Conservation (phyloP, 2,888 invertebrate species). For the Acanthoscelides obtectus region DNA sequence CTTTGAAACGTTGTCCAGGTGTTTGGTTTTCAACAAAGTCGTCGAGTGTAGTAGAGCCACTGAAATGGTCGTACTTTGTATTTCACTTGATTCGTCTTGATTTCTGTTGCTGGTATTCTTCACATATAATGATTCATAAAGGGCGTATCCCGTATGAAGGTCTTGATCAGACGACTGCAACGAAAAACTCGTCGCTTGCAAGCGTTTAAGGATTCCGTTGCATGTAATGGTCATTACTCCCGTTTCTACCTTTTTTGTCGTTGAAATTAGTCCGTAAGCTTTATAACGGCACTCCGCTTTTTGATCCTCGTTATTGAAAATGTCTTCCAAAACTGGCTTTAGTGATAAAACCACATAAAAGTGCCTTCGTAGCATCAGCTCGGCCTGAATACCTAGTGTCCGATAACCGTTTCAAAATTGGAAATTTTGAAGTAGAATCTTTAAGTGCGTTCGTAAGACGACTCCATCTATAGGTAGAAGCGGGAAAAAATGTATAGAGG, state of each 20-base stretch:
- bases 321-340: conserved; percentile 6
- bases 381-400: conserved; percentile 18
- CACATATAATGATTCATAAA: conserved; percentile 22
- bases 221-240: conserved; percentile 3
- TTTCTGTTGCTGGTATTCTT: too few species aligned
- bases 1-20: conserved; percentile 2
- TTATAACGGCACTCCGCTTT: conserved; percentile 18
- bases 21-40: too few species aligned
- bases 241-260: conserved; percentile 25
- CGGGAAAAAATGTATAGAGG: conserved; percentile 27
- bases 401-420: too few species aligned
- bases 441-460: conserved; percentile 14
- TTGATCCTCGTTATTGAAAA: too few species aligned
- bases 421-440: background rate
- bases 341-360: too few species aligned
- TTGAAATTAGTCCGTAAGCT: conserved; percentile 22
- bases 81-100: conserved; percentile 7
- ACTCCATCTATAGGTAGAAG: conserved; percentile 26
- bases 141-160: too few species aligned
- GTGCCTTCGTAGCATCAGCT: conserved; percentile 17
- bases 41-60: too few species aligned
- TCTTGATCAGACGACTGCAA: too few species aligned
- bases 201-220: too few species aligned
- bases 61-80: conserved; percentile 12
- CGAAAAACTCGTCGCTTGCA: conserved; percentile 20